phyloP scores from a whole-genome alignment of 2,113 vertebrate species.

The Paramormyrops kingsleyae region DNA sequence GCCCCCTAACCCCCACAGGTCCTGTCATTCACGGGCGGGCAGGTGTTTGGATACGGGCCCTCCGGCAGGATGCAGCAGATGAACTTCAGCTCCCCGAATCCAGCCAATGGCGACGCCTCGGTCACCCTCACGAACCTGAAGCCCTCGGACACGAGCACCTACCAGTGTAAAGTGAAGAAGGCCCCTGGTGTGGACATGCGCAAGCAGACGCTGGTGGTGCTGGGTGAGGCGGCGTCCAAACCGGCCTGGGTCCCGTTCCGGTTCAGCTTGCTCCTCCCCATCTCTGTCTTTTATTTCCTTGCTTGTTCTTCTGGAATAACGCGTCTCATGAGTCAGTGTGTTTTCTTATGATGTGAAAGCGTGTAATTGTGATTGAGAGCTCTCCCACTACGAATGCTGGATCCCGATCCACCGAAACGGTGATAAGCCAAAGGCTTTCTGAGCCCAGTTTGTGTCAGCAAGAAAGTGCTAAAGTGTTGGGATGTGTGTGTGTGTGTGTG shows the following conservation, averaged over 20 bases:
- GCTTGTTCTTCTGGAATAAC: neutral
- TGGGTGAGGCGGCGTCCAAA: constrained; percentile 58
- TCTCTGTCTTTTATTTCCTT: neutral
- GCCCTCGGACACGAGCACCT: constrained; percentile 70
- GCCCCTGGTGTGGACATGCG: constrained; percentile 69
- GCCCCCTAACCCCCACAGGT: constrained; percentile 50
- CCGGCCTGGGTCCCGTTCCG: constrained; percentile 11
- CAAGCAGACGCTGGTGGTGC: constrained; percentile 71
- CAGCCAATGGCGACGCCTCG: constrained; percentile 72
- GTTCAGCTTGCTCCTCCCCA: constrained; percentile 43
- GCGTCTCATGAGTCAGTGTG: neutral
- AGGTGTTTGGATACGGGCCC: constrained; percentile 50
- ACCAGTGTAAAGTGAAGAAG: constrained; percentile 89
- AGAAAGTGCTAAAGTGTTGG: neutral
- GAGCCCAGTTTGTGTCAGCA: neutral
- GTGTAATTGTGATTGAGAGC: neutral
- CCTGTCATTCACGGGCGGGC: constrained; percentile 67
- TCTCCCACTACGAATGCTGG: neutral
- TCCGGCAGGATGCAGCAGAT: constrained; percentile 58
- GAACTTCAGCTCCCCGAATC: constrained; percentile 58
- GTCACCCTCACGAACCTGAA: constrained; percentile 62
- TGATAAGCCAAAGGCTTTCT: neutral
- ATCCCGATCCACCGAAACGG: neutral
- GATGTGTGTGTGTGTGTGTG: neutral
- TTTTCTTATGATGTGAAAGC: neutral